phyloP scores from a whole-genome alignment of 2,797 vertebrate species.

The Buphagus erythrorhynchus region DNA sequence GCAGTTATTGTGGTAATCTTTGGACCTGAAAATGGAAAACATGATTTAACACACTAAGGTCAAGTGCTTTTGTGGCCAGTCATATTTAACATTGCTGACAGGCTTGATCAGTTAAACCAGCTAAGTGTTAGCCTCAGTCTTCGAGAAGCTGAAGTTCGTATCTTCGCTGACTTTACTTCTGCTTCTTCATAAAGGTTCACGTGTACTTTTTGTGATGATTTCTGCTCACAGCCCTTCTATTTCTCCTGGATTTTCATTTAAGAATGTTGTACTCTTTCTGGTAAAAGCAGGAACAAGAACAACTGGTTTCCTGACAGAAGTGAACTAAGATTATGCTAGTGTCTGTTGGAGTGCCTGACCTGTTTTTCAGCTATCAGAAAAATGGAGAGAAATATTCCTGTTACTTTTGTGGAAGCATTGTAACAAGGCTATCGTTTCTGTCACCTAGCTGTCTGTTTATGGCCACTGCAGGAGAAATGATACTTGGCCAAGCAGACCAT shows the following conservation, averaged over 20 bases:
- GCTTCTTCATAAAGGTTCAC: background rate
- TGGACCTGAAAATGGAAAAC: background rate
- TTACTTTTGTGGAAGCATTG: background rate
- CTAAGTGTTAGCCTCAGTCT: background rate
- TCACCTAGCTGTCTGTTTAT: background rate
- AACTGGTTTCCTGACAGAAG: background rate
- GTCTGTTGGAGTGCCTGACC: background rate
- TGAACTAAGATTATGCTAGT: background rate
- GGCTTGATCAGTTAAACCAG: background rate
- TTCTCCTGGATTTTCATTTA: background rate
- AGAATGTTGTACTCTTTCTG: background rate
- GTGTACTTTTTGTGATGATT: background rate
- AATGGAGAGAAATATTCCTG: background rate
- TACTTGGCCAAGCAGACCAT: background rate
- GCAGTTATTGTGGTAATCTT: background rate
- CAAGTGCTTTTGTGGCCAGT: background rate
- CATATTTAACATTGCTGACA: background rate
- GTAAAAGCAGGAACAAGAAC: background rate
- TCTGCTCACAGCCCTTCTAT: background rate
- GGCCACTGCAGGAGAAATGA: background rate
- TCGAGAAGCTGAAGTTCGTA: background rate
- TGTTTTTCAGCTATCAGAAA: background rate
- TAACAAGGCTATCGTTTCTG: background rate
- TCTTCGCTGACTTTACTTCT: background rate
- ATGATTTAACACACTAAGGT: background rate